These are phyloP conservation scores for Pseudochirops cupreus DNA, from an alignment of 2,797 vertebrate species.

Conservation along the genomic window DNA sequence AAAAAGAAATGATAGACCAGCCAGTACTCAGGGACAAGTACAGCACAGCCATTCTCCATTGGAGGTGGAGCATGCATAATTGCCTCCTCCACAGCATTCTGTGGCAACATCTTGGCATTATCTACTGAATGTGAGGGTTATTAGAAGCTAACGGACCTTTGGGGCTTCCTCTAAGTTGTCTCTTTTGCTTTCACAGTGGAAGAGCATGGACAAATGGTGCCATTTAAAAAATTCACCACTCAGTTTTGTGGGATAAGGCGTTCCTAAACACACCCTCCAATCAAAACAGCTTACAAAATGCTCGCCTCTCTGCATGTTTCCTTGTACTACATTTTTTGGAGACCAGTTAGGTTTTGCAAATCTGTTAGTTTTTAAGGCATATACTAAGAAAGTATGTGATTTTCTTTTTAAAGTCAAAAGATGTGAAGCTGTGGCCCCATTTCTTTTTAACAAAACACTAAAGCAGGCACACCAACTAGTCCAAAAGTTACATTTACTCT, in stretches of 20 bases:
- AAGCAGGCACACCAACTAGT: background rate
- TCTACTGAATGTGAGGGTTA: background rate
- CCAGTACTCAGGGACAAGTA: background rate
- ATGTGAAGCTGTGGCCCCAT: background rate
- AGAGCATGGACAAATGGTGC: conserved; percentile 18
- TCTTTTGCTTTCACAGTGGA: conserved; percentile 10
- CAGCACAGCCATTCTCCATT: background rate
- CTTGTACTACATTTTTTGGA: conserved; percentile 34
- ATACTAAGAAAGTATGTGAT: background rate
- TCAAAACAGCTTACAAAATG: background rate
- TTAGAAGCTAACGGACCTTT: background rate
- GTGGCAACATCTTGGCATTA: background rate
- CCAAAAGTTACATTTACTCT: background rate
- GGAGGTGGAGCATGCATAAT: background rate
- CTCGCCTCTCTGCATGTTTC: background rate
- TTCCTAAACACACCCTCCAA: conserved; percentile 11
- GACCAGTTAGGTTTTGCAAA: background rate
- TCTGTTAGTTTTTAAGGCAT: conserved; percentile 29
- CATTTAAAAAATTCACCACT: conserved; percentile 12
- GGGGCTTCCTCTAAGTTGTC: conserved; percentile 23
- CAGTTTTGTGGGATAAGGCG: conserved; percentile 38
- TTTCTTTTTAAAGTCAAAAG: background rate
- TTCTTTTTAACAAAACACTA: background rate
- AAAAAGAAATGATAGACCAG: conserved; percentile 26
- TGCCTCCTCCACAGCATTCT: background rate